Conservation (phyloP, 1,140 invertebrate species). For the Aphidius gifuensis region DNA sequence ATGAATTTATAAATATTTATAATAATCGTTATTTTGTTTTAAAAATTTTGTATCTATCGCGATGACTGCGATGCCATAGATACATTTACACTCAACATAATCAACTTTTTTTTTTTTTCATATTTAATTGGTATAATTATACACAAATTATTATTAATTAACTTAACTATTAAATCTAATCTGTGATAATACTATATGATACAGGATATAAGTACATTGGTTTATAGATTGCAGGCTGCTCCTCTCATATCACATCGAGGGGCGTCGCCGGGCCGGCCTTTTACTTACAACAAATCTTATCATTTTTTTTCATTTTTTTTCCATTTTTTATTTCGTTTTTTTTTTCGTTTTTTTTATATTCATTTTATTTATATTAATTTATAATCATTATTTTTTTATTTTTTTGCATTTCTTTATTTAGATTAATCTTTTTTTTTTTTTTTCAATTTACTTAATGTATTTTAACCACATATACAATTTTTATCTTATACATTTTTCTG, state of each 20-base stretch:
- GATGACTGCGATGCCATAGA: slow-evolving; percentile 7
- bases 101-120: neutral
- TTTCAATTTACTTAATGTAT: slow-evolving; percentile 7
- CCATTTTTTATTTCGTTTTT: slow-evolving; percentile 15
- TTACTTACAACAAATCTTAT: slow-evolving; percentile 31
- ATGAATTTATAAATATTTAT: too few relatives aligned
- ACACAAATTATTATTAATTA: slow-evolving; percentile 18
- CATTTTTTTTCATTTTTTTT: slow-evolving; percentile 21
- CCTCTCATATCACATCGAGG: slow-evolving; percentile 58
- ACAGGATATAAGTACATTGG: slow-evolving; percentile 58
- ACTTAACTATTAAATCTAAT: slow-evolving; percentile 28
- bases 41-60: neutral
- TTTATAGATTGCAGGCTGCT: slow-evolving; percentile 58
- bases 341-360: slow-evolving; percentile 9
- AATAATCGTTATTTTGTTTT: neutral
- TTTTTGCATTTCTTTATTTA: slow-evolving; percentile 11
- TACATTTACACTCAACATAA: slow-evolving; percentile 7
- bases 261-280: slow-evolving; percentile 55
- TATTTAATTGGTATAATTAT: neutral
- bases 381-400: neutral
- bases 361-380: slow-evolving; percentile 22
- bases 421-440: slow-evolving; percentile 3
- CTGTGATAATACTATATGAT: slow-evolving; percentile 52
- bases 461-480: slow-evolving; percentile 15
- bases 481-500: slow-evolving; percentile 19